Percentiles rank a stretch among this genome's conserved stretches.
Conservation (phyloP, 2,888 invertebrate species). For the Mesorhabditis sp. region DNA sequence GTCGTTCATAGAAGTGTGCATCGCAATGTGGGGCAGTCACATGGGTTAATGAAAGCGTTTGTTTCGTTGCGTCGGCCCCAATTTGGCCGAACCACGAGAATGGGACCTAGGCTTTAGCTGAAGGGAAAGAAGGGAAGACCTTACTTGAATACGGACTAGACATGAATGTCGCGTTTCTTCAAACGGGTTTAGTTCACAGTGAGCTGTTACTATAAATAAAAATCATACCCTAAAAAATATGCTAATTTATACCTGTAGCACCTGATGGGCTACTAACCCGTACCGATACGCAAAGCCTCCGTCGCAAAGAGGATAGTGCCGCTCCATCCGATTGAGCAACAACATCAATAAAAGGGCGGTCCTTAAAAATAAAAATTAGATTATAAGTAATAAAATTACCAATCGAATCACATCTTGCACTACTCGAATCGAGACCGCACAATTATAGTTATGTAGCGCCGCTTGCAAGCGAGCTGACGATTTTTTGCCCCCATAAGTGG, state of each 20-base stretch:
- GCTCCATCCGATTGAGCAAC: conserved; percentile 23
- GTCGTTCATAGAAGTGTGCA: conserved; percentile 34
- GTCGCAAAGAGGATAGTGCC: background rate
- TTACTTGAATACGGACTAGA: conserved; percentile 36
- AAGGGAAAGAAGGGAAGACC: background rate
- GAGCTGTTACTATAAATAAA: conserved; percentile 14
- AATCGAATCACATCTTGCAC: conserved; percentile 54
- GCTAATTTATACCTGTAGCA: conserved; percentile 16
- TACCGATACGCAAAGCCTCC: conserved; percentile 41
- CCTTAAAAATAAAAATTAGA: conserved; percentile 18
- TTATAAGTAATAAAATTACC: background rate
- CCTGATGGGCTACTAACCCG: conserved; percentile 33
- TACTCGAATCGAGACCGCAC: conserved; percentile 49
- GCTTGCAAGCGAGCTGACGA: conserved; percentile 68
- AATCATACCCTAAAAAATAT: background rate
- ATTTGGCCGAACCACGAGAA: conserved; percentile 46
- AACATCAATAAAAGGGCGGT: conserved; percentile 52
- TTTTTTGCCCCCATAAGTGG: background rate
- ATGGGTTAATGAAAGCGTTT: conserved; percentile 28
- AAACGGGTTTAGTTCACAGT: conserved; percentile 28
- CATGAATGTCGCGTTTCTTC: conserved; percentile 35
- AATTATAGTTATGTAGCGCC: conserved; percentile 12
- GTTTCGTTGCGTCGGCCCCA: conserved; percentile 16
- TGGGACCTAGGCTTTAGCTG: conserved; percentile 28
- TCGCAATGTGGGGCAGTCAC: conserved; percentile 36